A percentile compares a stretch with the other conserved stretches of the same genome.
Conservation (phyloP, 1,140 invertebrate genomes). For the Drosophila repletoides region DNA sequence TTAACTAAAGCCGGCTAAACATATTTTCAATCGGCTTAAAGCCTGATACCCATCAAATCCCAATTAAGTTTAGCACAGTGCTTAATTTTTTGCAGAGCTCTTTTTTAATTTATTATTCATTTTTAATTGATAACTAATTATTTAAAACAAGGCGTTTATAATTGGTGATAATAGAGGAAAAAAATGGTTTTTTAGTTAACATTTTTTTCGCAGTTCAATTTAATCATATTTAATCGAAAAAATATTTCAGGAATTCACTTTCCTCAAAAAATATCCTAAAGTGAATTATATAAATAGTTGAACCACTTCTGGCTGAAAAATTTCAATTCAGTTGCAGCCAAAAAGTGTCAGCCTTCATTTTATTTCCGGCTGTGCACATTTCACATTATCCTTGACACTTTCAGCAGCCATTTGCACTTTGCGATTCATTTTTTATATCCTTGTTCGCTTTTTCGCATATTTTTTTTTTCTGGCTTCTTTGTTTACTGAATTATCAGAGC, state of each 20-base stretch:
- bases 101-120: neutral
- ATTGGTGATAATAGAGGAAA: too few species aligned
- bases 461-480: conserved; percentile 27
- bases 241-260: neutral
- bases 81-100: too few species aligned
- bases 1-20: conserved; percentile 6
- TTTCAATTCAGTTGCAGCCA: neutral
- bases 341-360: conserved; percentile 13
- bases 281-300: neutral
- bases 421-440: conserved; percentile 31
- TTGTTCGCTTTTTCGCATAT: neutral
- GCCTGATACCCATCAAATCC: neutral
- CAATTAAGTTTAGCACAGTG: too few species aligned
- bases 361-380: conserved; percentile 37
- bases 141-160: too few species aligned
- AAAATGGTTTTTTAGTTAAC: too few species aligned
- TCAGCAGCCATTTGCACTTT: conserved; percentile 47
- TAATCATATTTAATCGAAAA: too few species aligned
- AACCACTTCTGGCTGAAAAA: neutral
- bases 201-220: too few species aligned
- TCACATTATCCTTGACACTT: conserved; percentile 69
- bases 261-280: neutral
- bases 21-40: conserved; percentile 1
- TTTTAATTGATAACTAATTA: neutral
- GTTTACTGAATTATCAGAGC: conserved; percentile 66